Base-by-base conservation (phyloP, 1,140 invertebrate genomes). In the Callitettix versicolor region DNA sequence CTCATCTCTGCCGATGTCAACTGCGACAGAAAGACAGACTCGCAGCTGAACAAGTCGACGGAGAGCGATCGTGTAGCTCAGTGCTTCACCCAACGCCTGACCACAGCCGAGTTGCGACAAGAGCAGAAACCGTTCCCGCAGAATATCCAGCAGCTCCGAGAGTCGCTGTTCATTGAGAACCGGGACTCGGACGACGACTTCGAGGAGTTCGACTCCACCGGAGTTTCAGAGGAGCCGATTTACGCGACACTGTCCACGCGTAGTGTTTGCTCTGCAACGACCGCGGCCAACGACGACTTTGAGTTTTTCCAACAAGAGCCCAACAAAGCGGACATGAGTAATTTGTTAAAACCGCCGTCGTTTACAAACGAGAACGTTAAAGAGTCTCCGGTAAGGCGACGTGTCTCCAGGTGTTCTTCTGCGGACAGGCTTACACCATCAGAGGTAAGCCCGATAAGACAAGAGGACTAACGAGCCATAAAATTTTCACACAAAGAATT, bases 251-350 rank as follows among this genome's bases (percentile, higher is more conserved):
- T 78, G 49, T 74, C 77, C 7, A 72, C 71, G 30, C 66, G 67
- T 44, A 77, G 75, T 59, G 73, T 71, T 26, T 75, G 72, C 53
- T 81, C 79, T 6, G 79, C 79, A 14, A 82, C 79, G 3, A 81
- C 79, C 0, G 77, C 78, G 30, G 79, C 79, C 11, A 82, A 81
- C 59, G 78, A 80, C 58, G 80, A 82, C 62, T 82, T 82, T 58
- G 79, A 81, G 58, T 81, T 78, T 63, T 80, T 76, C 58, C 64
- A 46, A 40, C 59, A 17, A 26, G 46, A 41, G 22, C 11, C 15
- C 24, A 18, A 9, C 22, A 57, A 60, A 63, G 58, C 61, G 36
- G 60, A 59, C 56, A 56, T 61, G 56, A 65, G 61, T 57, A 65
- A 58, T 51, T 48, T 30, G 6, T 30, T 50, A 24, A 50, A 26